Conservation (phyloP, 2,888 invertebrate genomes). For the Pterobdella sp. region DNA sequence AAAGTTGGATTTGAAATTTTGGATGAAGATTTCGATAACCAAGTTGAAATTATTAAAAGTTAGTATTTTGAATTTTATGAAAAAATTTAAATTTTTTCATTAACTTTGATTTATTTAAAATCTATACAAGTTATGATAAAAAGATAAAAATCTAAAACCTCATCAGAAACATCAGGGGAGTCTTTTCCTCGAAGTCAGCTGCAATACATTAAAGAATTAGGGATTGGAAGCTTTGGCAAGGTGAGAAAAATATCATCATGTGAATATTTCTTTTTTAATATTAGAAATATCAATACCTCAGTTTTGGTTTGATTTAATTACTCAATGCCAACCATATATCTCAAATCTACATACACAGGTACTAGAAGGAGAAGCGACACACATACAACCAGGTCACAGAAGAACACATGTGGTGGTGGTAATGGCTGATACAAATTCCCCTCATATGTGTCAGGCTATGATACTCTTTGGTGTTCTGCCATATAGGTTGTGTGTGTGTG, state of each 20-base stretch:
- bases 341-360: conserved; percentile 54
- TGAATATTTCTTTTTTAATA: background rate
- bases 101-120: background rate
- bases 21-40: background rate
- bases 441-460: conserved; percentile 65
- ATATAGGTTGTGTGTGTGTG: conserved; percentile 49
- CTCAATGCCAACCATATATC: background rate
- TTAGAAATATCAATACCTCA: background rate
- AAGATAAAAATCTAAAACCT: background rate
- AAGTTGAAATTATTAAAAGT: conserved; percentile 5
- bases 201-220: conserved; percentile 73
- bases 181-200: conserved; percentile 59
- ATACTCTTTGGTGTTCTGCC: conserved; percentile 70
- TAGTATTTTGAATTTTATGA: background rate
- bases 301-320: background rate
- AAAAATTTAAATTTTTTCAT: background rate
- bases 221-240: conserved; percentile 76
- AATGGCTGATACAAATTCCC: conserved; percentile 70
- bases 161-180: background rate
- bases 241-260: conserved; percentile 41
- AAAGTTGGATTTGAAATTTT: background rate
- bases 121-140: background rate
- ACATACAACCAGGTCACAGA: conserved; percentile 48
- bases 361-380: conserved; percentile 67
- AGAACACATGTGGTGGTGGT: conserved; percentile 65